Conservation (phyloP, 35 echinoderm and acorn worm genomes). For the Ptychodera flava region DNA sequence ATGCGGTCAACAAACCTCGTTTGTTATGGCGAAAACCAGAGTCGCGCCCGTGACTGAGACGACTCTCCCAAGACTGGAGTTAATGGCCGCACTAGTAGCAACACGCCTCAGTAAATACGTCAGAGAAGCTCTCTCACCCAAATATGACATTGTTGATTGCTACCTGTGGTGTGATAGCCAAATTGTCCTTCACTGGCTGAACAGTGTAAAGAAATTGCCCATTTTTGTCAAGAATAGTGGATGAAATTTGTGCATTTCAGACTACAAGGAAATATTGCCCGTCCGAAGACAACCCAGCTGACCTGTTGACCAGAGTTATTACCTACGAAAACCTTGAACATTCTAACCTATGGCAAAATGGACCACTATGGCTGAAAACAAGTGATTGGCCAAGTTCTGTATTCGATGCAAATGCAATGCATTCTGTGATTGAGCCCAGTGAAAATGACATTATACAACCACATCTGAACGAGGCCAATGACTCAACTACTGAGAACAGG, state of each 20-base stretch:
- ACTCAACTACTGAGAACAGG: no score
- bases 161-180: conserved; percentile 4
- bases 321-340: not conserved
- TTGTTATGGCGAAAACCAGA: conserved; percentile 7
- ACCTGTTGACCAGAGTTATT: not conserved
- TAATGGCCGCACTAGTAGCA: not conserved
- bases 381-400: not conserved
- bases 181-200: not conserved
- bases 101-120: not conserved
- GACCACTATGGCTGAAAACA: not conserved
- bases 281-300: not conserved
- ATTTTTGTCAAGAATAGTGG: not conserved
- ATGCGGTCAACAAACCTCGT: not conserved
- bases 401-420: no score
- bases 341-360: not conserved
- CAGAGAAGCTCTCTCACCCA: not conserved
- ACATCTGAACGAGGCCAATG: no score
- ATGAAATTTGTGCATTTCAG: not conserved
- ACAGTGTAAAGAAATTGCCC: not conserved
- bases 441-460: no score
- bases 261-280: not conserved
- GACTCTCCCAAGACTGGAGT: not conserved
- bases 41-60: not conserved
- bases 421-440: no score
- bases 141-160: not conserved